Percentiles rank a stretch among this genome's conserved stretches.
Evolutionary conservation across 2,888 invertebrate genomes (phyloP).

Genomic region (Halocaridina rubra): DNA sequence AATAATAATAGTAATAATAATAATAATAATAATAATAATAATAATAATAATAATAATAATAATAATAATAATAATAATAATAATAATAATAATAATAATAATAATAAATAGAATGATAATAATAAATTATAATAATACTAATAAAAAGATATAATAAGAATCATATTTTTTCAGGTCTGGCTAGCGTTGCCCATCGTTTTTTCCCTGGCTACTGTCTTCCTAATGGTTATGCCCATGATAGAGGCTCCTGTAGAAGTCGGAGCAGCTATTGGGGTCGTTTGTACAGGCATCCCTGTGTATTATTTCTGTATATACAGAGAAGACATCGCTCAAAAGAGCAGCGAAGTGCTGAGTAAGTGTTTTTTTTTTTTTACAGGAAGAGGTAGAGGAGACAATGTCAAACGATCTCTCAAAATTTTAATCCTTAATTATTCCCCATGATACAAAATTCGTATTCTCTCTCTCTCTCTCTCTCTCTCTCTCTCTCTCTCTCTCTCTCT

Average conservation of each 20-base stretch:
- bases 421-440: constrained; percentile 11
- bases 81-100: not conserved
- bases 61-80: not conserved
- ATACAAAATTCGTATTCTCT: not conserved
- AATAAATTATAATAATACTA: not conserved
- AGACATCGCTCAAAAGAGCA: constrained; percentile 75
- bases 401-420: not conserved
- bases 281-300: constrained; percentile 87
- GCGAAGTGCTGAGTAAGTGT: constrained; percentile 65
- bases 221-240: constrained; percentile 86
- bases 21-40: not conserved
- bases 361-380: not conserved
- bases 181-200: constrained; percentile 85
- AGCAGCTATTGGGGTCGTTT: constrained; percentile 74
- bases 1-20: not conserved
- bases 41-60: not conserved
- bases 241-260: constrained; percentile 84
- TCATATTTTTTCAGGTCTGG: constrained; percentile 74
- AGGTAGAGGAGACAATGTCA: no score
- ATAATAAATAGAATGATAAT: not conserved
- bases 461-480: not conserved
- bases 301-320: constrained; percentile 78
- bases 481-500: not conserved
- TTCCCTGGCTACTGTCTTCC: constrained; percentile 84
- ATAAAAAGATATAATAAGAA: no score